Evolutionary conservation across 2,113 vertebrate species (phyloP).

Genomic region (Syngnathoides biaculeatus): DNA sequence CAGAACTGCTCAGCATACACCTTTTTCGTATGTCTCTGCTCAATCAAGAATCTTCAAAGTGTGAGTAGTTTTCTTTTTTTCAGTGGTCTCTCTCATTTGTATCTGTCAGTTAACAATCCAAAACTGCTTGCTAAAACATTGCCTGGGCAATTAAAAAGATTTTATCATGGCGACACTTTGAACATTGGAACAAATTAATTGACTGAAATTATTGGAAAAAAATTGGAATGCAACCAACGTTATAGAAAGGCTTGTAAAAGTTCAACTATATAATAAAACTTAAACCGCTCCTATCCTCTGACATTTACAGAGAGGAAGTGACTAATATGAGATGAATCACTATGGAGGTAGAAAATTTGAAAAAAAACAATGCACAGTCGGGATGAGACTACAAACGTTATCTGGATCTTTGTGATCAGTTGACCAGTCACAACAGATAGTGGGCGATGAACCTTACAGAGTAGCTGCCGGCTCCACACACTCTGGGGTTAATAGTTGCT

Average conservation of each 20-base stretch:
- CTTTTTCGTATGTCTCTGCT: too few species aligned
- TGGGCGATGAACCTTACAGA: conserved; percentile 76
- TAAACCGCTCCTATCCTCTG: conserved; percentile 20
- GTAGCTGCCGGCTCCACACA: conserved; percentile 81
- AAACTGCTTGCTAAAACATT: too few species aligned
- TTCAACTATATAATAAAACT: conserved; percentile 17
- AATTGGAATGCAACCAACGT: not conserved
- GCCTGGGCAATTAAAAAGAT: not conserved
- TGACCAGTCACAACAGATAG: conserved; percentile 33
- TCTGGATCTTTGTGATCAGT: conserved; percentile 24
- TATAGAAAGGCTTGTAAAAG: not conserved
- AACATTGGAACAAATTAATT: not conserved
- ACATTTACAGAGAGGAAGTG: conserved; percentile 44
- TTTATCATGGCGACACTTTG: not conserved
- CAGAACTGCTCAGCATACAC: too few species aligned
- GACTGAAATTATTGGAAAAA: not conserved
- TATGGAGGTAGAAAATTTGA: conserved; percentile 47
- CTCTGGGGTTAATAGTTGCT: conserved; percentile 74
- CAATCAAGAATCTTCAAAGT: too few species aligned
- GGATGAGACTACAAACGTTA: conserved; percentile 22
- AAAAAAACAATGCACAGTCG: conserved; percentile 40
- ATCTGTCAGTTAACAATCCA: too few species aligned
- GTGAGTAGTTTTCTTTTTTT: too few species aligned
- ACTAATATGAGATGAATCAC: conserved; percentile 36
- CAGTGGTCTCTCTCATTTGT: too few species aligned